Conservation (phyloP, 1,140 invertebrate genomes). For the Conus betulinus region DNA sequence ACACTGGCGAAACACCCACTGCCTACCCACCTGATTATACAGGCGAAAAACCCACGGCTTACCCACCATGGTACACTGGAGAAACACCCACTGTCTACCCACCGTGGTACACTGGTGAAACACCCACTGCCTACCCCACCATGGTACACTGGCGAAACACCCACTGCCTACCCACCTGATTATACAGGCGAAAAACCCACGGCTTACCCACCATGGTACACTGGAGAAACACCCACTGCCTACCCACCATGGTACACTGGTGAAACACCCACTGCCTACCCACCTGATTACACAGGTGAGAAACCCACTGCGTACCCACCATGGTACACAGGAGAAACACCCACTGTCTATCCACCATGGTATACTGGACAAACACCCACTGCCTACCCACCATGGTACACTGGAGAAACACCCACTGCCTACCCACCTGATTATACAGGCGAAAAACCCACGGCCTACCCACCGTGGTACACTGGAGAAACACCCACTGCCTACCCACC, state of each 20-base stretch:
- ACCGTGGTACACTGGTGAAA: slow-evolving; percentile 21
- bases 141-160: neutral
- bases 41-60: slow-evolving; percentile 26
- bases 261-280: slow-evolving; percentile 4
- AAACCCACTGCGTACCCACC: neutral
- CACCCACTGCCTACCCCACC: slow-evolving; percentile 7
- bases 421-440: slow-evolving; percentile 13
- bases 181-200: slow-evolving; percentile 32
- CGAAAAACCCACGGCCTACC: neutral
- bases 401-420: slow-evolving; percentile 8
- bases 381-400: slow-evolving; percentile 11
- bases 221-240: slow-evolving; percentile 8
- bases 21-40: neutral
- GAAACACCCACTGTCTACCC: slow-evolving; percentile 42
- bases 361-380: slow-evolving; percentile 14
- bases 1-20: slow-evolving; percentile 38
- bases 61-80: slow-evolving; percentile 13
- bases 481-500: slow-evolving; percentile 20
- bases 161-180: slow-evolving; percentile 18
- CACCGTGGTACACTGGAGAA: neutral
- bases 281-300: slow-evolving; percentile 1
- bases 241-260: neutral
- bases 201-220: slow-evolving; percentile 5
- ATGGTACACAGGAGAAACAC: slow-evolving; percentile 19
- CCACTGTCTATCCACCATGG: neutral